Conservation (phyloP, 2,113 vertebrate genomes). For the Dasyornis broadbenti region DNA sequence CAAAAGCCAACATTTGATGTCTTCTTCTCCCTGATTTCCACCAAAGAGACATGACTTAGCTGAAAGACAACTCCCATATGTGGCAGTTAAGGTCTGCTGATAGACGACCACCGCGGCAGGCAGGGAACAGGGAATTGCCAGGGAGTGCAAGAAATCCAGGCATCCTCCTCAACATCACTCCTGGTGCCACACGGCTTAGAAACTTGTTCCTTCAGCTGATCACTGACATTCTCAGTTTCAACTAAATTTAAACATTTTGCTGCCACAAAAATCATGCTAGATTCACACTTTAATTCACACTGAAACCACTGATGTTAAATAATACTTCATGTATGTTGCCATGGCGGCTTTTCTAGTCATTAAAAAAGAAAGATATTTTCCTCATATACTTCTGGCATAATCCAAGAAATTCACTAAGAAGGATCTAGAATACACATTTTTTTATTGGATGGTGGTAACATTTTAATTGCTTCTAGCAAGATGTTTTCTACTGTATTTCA, state of each 20-base stretch:
- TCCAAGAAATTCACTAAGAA: neutral
- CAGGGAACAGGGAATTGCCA: neutral
- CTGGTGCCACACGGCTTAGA: neutral
- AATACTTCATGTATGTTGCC: neutral
- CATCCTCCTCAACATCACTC: neutral
- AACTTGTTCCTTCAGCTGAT: neutral
- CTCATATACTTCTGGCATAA: neutral
- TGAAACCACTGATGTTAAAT: neutral
- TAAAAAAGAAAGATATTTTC: neutral
- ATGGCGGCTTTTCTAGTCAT: neutral
- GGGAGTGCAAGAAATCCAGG: neutral
- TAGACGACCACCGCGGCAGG: fast-evolving
- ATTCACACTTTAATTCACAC: neutral
- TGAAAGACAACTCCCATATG: neutral
- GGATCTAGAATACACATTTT: neutral
- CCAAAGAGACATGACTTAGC: neutral
- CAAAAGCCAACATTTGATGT: neutral
- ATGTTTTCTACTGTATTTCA: neutral
- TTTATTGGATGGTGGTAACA: neutral
- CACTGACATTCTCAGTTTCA: neutral
- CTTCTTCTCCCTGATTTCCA: neutral
- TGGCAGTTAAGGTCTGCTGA: neutral
- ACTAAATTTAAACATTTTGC: neutral
- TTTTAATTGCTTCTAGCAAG: neutral
- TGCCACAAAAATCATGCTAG: neutral